These are phyloP conservation scores for Ptychadena robeensis DNA, from an alignment of 2,797 vertebrate genomes.

Conservation along the genomic window DNA sequence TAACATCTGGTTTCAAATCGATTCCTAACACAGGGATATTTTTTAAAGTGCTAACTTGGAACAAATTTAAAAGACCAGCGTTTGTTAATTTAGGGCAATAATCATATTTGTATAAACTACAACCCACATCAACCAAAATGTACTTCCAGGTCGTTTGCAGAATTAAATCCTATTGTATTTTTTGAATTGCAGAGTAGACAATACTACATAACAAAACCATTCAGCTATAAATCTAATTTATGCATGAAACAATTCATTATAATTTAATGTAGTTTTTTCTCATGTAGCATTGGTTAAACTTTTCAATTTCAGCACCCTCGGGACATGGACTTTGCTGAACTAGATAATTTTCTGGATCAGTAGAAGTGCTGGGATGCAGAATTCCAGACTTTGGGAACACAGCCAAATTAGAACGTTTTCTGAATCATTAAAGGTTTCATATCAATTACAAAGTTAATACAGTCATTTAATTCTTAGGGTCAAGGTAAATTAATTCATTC, in stretches of 20 bases:
- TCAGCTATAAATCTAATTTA: background rate
- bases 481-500: background rate
- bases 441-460: background rate
- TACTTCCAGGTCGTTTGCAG: background rate
- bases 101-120: background rate
- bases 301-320: background rate
- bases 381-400: constrained; percentile 12
- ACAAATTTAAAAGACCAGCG: constrained; percentile 10
- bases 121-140: background rate
- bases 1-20: constrained; percentile 42
- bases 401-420: constrained; percentile 16
- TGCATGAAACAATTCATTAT: background rate
- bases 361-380: constrained; percentile 9
- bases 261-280: background rate
- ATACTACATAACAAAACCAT: background rate
- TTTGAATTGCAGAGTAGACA: background rate
- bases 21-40: constrained; percentile 16
- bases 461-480: background rate
- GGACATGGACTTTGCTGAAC: background rate
- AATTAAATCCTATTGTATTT: constrained; percentile 4
- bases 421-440: background rate
- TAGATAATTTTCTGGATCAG: constrained; percentile 37
- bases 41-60: constrained; percentile 44
- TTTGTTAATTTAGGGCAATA: constrained; percentile 1
- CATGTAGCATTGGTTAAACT: background rate